A percentile compares a stretch with the other conserved stretches of the same genome.
Evolutionary conservation across 2,113 vertebrate species (phyloP).

Genomic region (Aphelocoma coerulescens): DNA sequence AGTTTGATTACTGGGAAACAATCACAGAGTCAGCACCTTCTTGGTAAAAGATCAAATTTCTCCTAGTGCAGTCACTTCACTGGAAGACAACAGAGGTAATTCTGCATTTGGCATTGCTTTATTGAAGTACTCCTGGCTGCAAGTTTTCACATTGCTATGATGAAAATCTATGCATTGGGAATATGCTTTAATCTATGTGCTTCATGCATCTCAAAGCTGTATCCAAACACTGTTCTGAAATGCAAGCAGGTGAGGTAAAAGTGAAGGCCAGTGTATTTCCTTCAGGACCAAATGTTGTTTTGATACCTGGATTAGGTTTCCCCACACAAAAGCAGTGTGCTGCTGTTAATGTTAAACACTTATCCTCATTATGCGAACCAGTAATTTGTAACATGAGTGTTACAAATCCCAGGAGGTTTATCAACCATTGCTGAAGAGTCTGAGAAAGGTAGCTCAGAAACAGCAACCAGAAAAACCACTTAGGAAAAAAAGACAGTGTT

Average conservation of each 20-base stretch:
- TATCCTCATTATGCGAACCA: not conserved
- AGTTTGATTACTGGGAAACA: not conserved
- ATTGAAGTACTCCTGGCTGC: not conserved
- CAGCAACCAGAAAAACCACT: not conserved
- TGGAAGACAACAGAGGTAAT: not conserved
- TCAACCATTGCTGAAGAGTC: not conserved
- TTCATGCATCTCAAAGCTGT: not conserved
- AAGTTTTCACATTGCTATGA: not conserved
- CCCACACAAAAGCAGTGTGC: not conserved
- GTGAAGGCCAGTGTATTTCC: not conserved
- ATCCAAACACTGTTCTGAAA: not conserved
- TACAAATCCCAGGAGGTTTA: not conserved
- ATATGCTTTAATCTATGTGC: not conserved
- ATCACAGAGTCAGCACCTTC: not conserved
- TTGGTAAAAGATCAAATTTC: not conserved
- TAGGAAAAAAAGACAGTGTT: not conserved
- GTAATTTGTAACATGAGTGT: not conserved
- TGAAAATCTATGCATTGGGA: not conserved
- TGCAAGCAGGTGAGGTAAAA: not conserved
- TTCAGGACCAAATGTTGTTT: not conserved
- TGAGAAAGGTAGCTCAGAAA: not conserved
- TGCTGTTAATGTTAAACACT: not conserved
- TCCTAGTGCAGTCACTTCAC: not conserved
- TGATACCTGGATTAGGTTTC: not conserved
- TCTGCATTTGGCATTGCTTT: not conserved